Base-by-base conservation (phyloP, 2,888 invertebrate species). In the Ectemnius lituratus region DNA sequence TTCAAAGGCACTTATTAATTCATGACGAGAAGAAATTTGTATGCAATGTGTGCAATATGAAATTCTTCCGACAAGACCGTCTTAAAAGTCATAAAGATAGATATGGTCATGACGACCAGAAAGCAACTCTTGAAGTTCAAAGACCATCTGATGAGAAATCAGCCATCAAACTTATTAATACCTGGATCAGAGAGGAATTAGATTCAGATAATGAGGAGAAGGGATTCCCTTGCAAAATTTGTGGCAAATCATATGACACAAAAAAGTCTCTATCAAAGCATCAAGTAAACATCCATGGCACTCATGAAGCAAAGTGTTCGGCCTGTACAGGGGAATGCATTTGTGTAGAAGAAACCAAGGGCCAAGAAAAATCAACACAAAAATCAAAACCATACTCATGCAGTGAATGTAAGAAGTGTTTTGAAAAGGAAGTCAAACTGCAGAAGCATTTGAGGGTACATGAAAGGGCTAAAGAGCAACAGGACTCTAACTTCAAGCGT, bases 131-230 rank as follows among this genome's bases (percentile, higher is more conserved):
- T 13, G 83, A 84, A 28, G 62, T 74, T 4, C 80, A 84, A 67
- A 86, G 83, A 66, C 85, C 85, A 14, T 79, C 82, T 0, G 88
- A 88, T 20, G 85, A 86, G 8, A 86, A 86, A 60, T 83, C 85
- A 0, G 84, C 86, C 0, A 84, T 89, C 18, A 88, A 88, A 65
- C 65, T 89, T 18, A 88, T 89, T 67, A 89, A 88, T 57, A 86
- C 71, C 14, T 88, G 88, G 88, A 88, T 88, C 49, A 77, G 85
- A 20, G 87, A 88, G 62, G 87, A 89, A 66, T 66, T 89, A 14
- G 86, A 88, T 61, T 86, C 86, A 0, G 88, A 88, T 45, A 85
- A 83, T 56, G 87, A 87, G 61, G 84, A 83, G 3, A 88, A 87
- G 62, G 84, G 84, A 1, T 88, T 88, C 28, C 77, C 85, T 0